These are phyloP conservation scores for Volucella inflata DNA, from an alignment of 2,888 invertebrate genomes.

Conservation along the genomic window DNA sequence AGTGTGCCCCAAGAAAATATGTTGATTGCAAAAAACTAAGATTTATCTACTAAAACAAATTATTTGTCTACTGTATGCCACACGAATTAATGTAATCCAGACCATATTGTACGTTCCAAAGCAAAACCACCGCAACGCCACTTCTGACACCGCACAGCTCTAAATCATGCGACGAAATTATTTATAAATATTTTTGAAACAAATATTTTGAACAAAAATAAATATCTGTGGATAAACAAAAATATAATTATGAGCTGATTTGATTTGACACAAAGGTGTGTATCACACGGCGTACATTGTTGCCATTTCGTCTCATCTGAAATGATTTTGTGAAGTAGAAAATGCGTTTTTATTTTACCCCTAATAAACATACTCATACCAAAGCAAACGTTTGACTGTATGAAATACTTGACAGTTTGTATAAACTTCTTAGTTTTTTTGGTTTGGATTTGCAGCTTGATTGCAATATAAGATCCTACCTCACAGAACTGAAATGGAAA, in stretches of 20 bases:
- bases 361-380: no score
- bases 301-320: no score
- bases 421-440: slow-evolving; percentile 17
- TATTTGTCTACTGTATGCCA: no score
- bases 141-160: background rate
- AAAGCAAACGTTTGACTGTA: background rate
- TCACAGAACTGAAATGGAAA: background rate
- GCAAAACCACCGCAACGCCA: no score
- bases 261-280: slow-evolving; percentile 43
- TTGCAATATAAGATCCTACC: slow-evolving; percentile 29
- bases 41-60: no score
- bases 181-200: slow-evolving; percentile 40
- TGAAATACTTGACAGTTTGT: background rate
- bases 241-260: slow-evolving; percentile 5
- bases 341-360: background rate
- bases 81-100: no score
- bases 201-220: slow-evolving; percentile 32
- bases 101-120: no score
- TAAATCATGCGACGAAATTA: background rate
- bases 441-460: slow-evolving; percentile 22
- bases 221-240: slow-evolving; percentile 19
- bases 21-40: no score
- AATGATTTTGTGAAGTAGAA: background rate
- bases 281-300: background rate
- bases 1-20: no score